phyloP scores from a whole-genome alignment of 1,140 invertebrate genomes.

The Holcopasites calliopsidis region DNA sequence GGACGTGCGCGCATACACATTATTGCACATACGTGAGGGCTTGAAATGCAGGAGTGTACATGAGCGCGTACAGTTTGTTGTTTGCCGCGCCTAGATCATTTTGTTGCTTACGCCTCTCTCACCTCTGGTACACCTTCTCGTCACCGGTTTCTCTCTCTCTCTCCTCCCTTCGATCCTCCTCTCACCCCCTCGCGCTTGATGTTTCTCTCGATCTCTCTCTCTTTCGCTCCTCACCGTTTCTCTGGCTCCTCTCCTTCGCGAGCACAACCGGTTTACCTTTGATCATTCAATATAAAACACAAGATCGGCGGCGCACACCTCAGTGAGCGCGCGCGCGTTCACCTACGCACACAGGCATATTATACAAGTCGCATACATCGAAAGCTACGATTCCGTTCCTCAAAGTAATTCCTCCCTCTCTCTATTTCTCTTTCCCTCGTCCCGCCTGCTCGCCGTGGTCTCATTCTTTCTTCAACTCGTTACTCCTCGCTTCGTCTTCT shows the following conservation, averaged over 20 bases:
- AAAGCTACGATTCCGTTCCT: constrained; percentile 32
- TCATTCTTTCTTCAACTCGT: no score
- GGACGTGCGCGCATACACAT: background rate
- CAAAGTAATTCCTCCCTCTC: constrained; percentile 37
- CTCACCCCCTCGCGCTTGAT: background rate
- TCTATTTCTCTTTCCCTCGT: background rate
- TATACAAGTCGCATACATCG: constrained; percentile 19
- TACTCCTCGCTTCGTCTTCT: background rate
- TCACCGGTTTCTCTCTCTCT: constrained; percentile 52
- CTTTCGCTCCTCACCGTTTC: constrained; percentile 3
- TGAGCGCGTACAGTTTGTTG: constrained; percentile 58
- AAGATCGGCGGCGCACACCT: constrained; percentile 60
- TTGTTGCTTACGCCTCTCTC: no score
- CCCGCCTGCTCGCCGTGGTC: no score
- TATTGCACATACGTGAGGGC: no score
- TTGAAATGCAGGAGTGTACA: background rate
- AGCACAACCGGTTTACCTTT: constrained; percentile 73
- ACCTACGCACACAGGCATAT: constrained; percentile 1
- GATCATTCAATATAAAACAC: constrained; percentile 73
- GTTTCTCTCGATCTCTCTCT: background rate
- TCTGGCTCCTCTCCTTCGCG: constrained; percentile 36
- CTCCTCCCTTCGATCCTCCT: background rate
- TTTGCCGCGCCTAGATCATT: constrained; percentile 69
- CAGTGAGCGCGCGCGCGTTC: constrained; percentile 3
- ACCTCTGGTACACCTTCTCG: no score